Conservation (phyloP, 2,888 invertebrate genomes). For the Heliconius aoede region DNA sequence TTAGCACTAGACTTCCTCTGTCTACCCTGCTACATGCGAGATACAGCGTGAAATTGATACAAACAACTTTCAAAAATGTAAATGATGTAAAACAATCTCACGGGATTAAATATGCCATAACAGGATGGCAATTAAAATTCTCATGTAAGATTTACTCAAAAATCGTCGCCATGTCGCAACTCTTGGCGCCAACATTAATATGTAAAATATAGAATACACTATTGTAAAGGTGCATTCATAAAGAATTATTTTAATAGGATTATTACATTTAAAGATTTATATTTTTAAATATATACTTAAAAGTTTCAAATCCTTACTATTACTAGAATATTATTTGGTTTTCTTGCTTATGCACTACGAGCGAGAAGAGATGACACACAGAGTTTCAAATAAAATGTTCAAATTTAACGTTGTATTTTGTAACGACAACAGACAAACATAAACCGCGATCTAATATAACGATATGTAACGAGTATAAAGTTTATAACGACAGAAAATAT, state of each 20-base stretch:
- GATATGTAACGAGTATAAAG: not conserved
- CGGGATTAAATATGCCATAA: constrained; percentile 45
- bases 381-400: not conserved
- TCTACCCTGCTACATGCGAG: no score
- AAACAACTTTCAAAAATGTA: not conserved
- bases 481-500: not conserved
- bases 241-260: not conserved
- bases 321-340: no score
- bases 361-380: not conserved
- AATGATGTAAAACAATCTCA: constrained; percentile 37
- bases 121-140: constrained; percentile 48
- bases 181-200: constrained; percentile 41
- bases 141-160: constrained; percentile 48
- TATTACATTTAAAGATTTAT: not conserved
- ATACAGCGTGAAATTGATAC: no score
- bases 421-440: not conserved
- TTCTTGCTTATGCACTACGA: no score
- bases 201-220: constrained; percentile 38
- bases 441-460: not conserved
- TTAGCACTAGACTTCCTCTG: no score
- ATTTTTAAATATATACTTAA: not conserved
- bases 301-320: no score
- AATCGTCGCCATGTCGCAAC: constrained; percentile 46
- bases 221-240: constrained; percentile 28
- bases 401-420: not conserved